Evolutionary conservation across 1,140 invertebrate genomes (phyloP).

Genomic region (Argopecten irradians): DNA sequence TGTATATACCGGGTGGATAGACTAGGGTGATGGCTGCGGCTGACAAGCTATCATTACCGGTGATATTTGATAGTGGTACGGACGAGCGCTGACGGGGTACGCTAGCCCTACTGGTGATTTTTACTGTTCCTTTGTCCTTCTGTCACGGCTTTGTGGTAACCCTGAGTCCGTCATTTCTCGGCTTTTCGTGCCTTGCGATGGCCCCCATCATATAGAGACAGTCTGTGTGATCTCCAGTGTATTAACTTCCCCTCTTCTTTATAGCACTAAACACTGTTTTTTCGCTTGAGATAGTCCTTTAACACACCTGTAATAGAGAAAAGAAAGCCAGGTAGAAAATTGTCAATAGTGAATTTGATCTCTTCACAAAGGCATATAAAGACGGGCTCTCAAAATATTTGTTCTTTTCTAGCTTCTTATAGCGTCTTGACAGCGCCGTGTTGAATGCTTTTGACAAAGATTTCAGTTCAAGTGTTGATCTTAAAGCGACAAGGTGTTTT

Average conservation of each 20-base stretch:
- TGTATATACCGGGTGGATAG: conserved; percentile 28
- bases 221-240: conserved; percentile 31
- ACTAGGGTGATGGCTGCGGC: conserved; percentile 26
- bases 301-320: conserved; percentile 37
- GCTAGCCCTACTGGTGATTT: not conserved
- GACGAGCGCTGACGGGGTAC: not conserved
- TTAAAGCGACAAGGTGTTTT: conserved; percentile 21
- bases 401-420: conserved; percentile 35
- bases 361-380: conserved; percentile 48
- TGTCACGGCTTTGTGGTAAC: not conserved
- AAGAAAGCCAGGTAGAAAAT: conserved; percentile 29
- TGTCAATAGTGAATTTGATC: conserved; percentile 42
- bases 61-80: conserved; percentile 35
- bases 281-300: conserved; percentile 38
- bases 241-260: conserved; percentile 41
- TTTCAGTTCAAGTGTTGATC: conserved; percentile 1
- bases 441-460: conserved; percentile 18
- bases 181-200: conserved; percentile 9
- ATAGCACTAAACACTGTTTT: conserved; percentile 50
- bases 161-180: not conserved
- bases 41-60: conserved; percentile 42
- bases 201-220: conserved; percentile 20
- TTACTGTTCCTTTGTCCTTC: conserved; percentile 24
- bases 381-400: conserved; percentile 44
- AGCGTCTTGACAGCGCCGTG: conserved; percentile 4